Evolutionary conservation across 2,797 vertebrate genomes (phyloP).

Genomic region (Carapus acus): DNA sequence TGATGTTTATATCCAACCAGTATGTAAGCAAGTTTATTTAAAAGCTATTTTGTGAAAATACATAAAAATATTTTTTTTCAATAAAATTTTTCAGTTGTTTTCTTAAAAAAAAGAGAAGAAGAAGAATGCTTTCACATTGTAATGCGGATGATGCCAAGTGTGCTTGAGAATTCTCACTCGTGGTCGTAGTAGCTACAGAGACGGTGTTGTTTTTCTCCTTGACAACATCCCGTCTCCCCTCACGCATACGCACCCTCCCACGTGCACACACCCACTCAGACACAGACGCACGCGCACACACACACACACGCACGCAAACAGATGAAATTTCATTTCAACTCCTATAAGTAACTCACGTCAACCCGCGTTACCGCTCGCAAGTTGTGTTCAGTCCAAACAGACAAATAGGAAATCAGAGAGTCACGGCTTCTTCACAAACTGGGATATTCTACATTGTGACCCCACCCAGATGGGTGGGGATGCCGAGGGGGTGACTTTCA

Average conservation of each 20-base stretch:
- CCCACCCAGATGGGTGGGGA: constrained; percentile 70
- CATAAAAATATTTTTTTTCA: constrained; percentile 94
- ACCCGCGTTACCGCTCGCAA: constrained; percentile 75
- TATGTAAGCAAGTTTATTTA: constrained; percentile 98
- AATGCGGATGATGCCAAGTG: constrained; percentile 96
- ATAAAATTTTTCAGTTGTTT: constrained; percentile 73
- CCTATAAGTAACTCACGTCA: constrained; percentile 72
- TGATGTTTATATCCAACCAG: constrained; percentile 80
- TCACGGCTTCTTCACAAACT: constrained; percentile 72
- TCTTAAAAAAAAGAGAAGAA: constrained; percentile 75
- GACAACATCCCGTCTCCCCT: constrained; percentile 56
- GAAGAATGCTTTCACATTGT: constrained; percentile 86
- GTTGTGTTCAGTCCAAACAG: constrained; percentile 58
- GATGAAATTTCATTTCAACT: constrained; percentile 75
- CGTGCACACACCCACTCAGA: constrained; percentile 15
- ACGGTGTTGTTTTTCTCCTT: constrained; percentile 64
- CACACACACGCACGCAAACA: constrained; percentile 24
- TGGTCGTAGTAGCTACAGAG: constrained; percentile 85
- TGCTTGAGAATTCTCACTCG: constrained; percentile 95
- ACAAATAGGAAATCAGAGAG: constrained; percentile 68
- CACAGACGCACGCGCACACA: constrained; percentile 9
- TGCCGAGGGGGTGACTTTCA: constrained; percentile 69
- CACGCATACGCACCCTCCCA: constrained; percentile 8
- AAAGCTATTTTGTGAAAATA: constrained; percentile 99
- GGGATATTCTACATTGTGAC: constrained; percentile 79